A percentile compares a stretch with the other conserved stretches of the same genome.
Evolutionary conservation across 2,113 vertebrate species (phyloP).

Genomic region (Calypte anna): DNA sequence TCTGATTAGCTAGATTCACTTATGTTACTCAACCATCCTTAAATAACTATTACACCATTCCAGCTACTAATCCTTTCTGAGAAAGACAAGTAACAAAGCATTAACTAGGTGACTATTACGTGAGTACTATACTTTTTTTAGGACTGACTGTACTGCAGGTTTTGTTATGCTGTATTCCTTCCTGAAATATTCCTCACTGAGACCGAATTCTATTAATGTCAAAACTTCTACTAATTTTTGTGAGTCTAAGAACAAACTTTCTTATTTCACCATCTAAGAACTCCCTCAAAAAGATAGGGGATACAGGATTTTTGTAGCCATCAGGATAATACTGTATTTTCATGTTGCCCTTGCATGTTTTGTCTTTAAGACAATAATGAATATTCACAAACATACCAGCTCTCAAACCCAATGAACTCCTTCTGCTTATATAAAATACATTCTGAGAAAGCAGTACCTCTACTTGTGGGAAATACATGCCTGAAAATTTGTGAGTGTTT

Average conservation of each 20-base stretch:
- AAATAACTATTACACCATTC: slow-evolving; percentile 29
- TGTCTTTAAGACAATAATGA: neutral
- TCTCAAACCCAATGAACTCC: neutral
- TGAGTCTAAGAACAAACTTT: neutral
- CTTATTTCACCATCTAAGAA: neutral
- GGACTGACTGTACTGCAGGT: slow-evolving; percentile 7
- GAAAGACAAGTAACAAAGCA: slow-evolving; percentile 19
- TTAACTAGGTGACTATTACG: neutral
- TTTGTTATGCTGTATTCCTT: neutral
- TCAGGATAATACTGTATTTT: neutral
- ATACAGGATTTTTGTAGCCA: neutral
- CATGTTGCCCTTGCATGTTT: neutral
- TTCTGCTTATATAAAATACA: neutral
- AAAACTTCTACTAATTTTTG: slow-evolving; percentile 11
- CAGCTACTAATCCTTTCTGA: slow-evolving; percentile 47
- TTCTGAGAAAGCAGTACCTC: neutral
- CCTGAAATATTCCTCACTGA: slow-evolving; percentile 34
- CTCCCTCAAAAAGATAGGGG: neutral
- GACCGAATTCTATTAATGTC: neutral
- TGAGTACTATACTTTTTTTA: neutral
- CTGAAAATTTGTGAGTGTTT: neutral
- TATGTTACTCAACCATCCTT: neutral
- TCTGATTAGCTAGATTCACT: neutral
- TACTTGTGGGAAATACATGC: neutral
- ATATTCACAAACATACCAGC: neutral